Conservation (phyloP, 1,140 invertebrate genomes). For the Sitodiplosis mosellana region DNA sequence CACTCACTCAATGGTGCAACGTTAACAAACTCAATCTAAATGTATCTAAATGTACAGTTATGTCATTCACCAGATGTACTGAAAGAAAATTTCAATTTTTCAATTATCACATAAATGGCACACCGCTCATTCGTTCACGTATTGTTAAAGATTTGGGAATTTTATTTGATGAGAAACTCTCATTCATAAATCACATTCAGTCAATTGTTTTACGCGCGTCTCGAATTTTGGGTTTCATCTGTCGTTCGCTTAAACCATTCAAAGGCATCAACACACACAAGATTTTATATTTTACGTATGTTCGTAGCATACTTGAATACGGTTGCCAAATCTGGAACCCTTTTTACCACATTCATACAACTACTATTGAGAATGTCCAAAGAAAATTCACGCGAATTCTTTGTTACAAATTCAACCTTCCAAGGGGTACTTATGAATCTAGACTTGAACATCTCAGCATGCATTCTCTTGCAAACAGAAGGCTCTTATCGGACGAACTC, state of each 20-base stretch:
- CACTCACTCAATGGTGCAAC: not conserved
- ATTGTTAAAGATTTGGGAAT: not conserved
- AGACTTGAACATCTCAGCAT: too few relatives aligned
- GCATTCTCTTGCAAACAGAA: too few relatives aligned
- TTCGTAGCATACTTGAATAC: not conserved
- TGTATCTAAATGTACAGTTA: not conserved
- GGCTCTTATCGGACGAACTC: too few relatives aligned
- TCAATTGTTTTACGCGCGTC: not conserved
- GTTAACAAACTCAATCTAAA: not conserved
- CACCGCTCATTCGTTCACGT: not conserved
- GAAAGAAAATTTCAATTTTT: not conserved
- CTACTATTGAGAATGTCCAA: not conserved
- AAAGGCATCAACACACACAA: not conserved
- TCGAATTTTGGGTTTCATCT: not conserved
- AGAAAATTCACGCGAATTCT: not conserved
- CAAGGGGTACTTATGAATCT: too few relatives aligned
- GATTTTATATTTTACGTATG: not conserved
- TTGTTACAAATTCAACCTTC: not conserved
- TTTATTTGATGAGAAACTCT: not conserved
- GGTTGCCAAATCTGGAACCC: not conserved
- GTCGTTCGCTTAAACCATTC: not conserved
- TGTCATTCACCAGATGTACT: not conserved
- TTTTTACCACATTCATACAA: not conserved
- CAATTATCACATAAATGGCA: not conserved
- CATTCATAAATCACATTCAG: not conserved